Evolutionary conservation across 2,797 vertebrate genomes (phyloP), one percentile per base, ranked within the genome.

Genomic region (Channallabes apus): DNA sequence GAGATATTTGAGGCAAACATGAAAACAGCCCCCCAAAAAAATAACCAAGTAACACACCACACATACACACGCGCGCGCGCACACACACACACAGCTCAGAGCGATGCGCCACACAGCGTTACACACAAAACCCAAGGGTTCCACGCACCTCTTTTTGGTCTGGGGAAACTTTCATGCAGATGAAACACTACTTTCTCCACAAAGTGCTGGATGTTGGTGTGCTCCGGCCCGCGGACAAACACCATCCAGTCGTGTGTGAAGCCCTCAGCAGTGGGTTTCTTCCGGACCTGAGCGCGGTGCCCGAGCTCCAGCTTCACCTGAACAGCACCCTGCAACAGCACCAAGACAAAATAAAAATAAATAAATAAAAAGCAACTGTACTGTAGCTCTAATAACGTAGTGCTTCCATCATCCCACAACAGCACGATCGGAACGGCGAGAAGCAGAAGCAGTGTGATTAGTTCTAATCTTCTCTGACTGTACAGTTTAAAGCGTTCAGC

Each of bases 161-260:
- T 96, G 3, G 97, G 97, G 92, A 99, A 99, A 95, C 98, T 99
- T 90, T 99, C 98, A 83, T 99, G 98, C 92, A 99, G 96, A 92
- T 99, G 97, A 93, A 99, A 99, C 88, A 99, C 97, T 77, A 99
- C 98, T 94, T 99, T 99, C 93, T 99, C 98, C 96, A 99, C 98
- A 91, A 99, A 99, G 96, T 99, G 97, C 95, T 99, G 98, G 90
- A 99, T 98, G 95, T 99, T 99, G 93, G 96, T 97, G 91, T 99
- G 97, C 91, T 99, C 98, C 0, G 98, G 97, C 87, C 98, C 98
- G 88, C 98, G 95, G 90, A 99, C 98, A 87, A 99, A 99, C 94
- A 99, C 98, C 96, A 98, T 97, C 98, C 98, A 99, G 95, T 99
- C 98, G 92, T 99, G 98, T 86, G 98, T 99, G 93, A 99, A 99